Base-by-base conservation (phyloP, 2,888 invertebrate genomes). In the Apeira syringaria region DNA sequence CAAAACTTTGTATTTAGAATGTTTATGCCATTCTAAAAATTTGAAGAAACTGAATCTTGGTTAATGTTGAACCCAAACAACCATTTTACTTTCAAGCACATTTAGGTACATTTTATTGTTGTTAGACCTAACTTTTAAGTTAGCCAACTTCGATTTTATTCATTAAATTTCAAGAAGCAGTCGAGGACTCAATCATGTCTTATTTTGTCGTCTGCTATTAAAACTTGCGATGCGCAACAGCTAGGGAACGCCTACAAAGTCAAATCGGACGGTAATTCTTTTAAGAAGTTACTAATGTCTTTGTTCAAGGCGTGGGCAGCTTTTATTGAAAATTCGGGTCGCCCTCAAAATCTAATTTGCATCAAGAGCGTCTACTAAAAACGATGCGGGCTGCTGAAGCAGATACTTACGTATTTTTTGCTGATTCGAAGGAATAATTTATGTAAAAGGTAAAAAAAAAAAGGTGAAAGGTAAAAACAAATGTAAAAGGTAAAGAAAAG, bases 251-350 rank as follows among this genome's bases (percentile, higher is more conserved):
- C 32, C 42, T 42, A 41, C 27, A 47, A 47, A 62, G 57, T 53
- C 32, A 50, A 49, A 47, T 39, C 54, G 46, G 30, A 20, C 42
- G 35, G 50, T 61, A 62, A 65, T 70, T 65, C 63, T 65, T 72
- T 68, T 64, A 64, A 61, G 50, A 74, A 71, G 57, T 74, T 69
- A 51, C 54, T 56, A 61, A 70, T 65, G 60, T 64, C 65, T 62
- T 56, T 50, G 58, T 58, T 53, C 50, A 53, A 24, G 41, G 57
- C 61, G 66, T 59, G 52, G 62, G 56, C 44, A 51, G 56, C 40
- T 56, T 60, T 64, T 62, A 69, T 71, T 68, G 67, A 68, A 72
- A 66, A 64, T 57, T 62, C 48, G 53, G 41, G 50, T 36, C 48
- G 36, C 50, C 48, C 55, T 56, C 52, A 37, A 62, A 70, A 68